Base-by-base conservation (phyloP, 1,140 invertebrate genomes). In the Ips nitidus region DNA sequence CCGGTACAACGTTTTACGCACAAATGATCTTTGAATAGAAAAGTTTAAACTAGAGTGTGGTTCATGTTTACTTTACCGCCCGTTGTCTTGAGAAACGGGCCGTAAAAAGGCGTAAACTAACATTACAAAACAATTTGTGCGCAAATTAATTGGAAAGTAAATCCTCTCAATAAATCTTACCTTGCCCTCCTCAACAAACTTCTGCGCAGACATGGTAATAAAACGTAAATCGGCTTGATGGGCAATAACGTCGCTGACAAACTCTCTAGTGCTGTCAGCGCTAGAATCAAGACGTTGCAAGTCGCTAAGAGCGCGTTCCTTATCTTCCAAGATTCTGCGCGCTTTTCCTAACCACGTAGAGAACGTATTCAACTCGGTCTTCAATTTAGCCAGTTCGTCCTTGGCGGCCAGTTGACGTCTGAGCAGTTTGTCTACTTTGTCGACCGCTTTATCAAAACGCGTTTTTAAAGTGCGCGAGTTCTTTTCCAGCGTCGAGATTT, bases 221-320 rank as follows among this genome's bases (percentile, higher is more conserved):
- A 97, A 98, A 39, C 95, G 84, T 1, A 97, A 82, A 82, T 98
- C 95, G 1, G 94, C 95, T 81, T 97, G 94, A 77, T 97, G 95
- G 1, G 94, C 91, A 74, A 97, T 95, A 0, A 98, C 93, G 81
- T 98, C 95, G 64, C 90, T 92, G n/a, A 94, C 89, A 81, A 98
- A 95, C 71, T 94, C 92, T 43, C 91, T 86, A 2, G 91, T 90
- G 6, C 87, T 87, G 66, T 94, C 91, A 0, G 87, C 86, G 74
- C 90, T 90, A 52, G 85, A 86, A 52, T 87, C 84, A 2, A 94
- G 79, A 55, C 88, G 86, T 66, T 92, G 90, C 61, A 95, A 79
- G 75, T 95, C 90, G 1, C 90, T 90, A 2, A 95, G 79, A 1
- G 91, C 89, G n/a, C 90, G 85, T 74, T 96, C 94, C 78, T 94